phyloP scores from a whole-genome alignment of 2,113 vertebrate genomes.

The Toxostoma redivivum region DNA sequence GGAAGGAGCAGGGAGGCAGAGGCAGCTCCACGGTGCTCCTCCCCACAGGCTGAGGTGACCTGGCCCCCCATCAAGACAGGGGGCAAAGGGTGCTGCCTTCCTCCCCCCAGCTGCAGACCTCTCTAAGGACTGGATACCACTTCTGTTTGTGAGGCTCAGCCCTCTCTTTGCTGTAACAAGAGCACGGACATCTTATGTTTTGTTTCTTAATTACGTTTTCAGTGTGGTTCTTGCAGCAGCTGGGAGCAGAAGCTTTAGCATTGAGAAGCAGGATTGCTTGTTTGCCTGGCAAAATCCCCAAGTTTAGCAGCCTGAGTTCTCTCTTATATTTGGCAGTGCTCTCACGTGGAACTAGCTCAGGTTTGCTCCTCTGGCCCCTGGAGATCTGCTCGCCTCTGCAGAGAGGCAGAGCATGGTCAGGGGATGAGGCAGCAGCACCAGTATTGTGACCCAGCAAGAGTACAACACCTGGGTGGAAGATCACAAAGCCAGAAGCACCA shows the following conservation, averaged over 20 bases:
- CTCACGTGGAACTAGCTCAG: not conserved
- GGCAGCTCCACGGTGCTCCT: not conserved
- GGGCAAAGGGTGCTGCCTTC: not conserved
- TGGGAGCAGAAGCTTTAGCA: not conserved
- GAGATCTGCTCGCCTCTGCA: accelerated
- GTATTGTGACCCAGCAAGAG: not conserved
- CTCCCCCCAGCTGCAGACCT: not conserved
- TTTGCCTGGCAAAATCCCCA: not conserved
- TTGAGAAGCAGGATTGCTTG: accelerated
- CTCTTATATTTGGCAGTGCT: not conserved
- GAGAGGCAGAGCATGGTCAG: not conserved
- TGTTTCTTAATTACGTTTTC: not conserved
- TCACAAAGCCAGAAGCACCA: not conserved
- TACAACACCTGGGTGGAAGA: not conserved
- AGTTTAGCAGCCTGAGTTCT: not conserved
- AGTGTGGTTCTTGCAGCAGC: accelerated
- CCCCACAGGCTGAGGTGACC: not conserved
- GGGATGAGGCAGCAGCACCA: not conserved
- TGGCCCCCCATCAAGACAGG: not conserved
- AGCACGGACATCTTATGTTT: not conserved
- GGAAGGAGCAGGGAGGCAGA: not conserved
- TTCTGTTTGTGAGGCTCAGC: not conserved
- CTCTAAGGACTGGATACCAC: not conserved
- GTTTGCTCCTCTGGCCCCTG: not conserved
- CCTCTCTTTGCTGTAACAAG: not conserved